Conservation (phyloP, 2,888 invertebrate species). For the Acleris holmiana region DNA sequence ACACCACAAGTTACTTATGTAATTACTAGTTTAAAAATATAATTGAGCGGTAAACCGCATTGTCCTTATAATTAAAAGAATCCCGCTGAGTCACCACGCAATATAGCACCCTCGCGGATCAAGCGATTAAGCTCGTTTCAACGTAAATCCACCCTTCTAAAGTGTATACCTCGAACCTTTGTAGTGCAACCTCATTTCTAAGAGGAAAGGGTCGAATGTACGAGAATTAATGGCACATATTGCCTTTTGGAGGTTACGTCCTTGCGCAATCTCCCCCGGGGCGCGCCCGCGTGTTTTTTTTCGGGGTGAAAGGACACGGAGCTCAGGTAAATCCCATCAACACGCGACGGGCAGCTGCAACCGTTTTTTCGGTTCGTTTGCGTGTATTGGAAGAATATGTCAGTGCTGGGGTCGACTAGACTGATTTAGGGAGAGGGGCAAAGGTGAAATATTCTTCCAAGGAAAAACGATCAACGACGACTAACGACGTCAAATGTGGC, state of each 20-base stretch:
- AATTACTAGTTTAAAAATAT: constrained; percentile 15
- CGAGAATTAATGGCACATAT: no score
- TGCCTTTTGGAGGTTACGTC: neutral
- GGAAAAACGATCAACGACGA: no score
- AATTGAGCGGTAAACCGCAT: constrained; percentile 29
- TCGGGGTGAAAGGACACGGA: neutral
- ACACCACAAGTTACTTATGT: neutral
- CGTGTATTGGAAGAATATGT: constrained; percentile 23
- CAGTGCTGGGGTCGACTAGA: constrained; percentile 8
- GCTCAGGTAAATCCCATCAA: constrained; percentile 15
- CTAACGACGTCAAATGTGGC: no score
- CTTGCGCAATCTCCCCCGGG: constrained; percentile 31
- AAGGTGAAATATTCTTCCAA: no score
- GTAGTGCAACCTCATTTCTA: no score
- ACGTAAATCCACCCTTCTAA: constrained; percentile 14
- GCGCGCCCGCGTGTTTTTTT: constrained; percentile 31
- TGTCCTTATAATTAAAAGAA: constrained; percentile 14
- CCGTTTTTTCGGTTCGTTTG: constrained; percentile 14
- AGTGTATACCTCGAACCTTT: no score
- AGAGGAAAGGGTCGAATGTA: no score
- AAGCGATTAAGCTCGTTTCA: constrained; percentile 29
- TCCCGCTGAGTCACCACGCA: constrained; percentile 19
- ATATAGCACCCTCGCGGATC: constrained; percentile 20
- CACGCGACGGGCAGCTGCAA: constrained; percentile 35
- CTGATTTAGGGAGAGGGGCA: neutral